Evolutionary conservation across 2,113 vertebrate species (phyloP), one percentile per base, ranked within the genome.

Genomic region (Baryphthengus martii): DNA sequence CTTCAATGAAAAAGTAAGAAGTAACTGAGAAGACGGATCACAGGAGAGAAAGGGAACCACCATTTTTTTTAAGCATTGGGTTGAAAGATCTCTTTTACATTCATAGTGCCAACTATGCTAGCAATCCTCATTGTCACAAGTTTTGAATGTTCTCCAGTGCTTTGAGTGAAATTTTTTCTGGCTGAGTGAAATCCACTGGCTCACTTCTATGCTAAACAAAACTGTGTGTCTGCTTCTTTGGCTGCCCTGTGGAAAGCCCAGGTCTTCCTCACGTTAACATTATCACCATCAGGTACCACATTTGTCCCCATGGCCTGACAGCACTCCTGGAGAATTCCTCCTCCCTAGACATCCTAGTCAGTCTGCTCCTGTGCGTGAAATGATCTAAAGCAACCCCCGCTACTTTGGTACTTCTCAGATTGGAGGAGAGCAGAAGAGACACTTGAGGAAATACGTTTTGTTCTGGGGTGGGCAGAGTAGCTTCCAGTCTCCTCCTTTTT

Each of bases 381-480:
- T 7, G 18, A 40, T 35, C 26, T 42, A 52, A 40, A 67, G 11
- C 1, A 1, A 81, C 3, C 3, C 15, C 28, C 0, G 2, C 58
- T 12, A 76, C 31, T 61, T 35, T 10, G 31, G 18, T 18, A 20
- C 25, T 52, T 68, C 16, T 53, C 20, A 73, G 18, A 21, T 23
- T 37, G 42, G 53, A 65, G 29, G 14, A 70, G 7, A 56, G 40
- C 31, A 62, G 67, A 79, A 56, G 10, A 75, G 11, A 77, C 10
- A 70, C 33, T 21, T 47, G 18, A 11, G 25, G 21, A 79, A 76
- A 80, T 56, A 17, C 75, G 1, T 11, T 93, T 85, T 70, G 21
- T 35, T 24, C 33, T 49, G 31, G 20, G 25, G 17, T 31, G 9
- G 2, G 56, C 35, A 47, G 2, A 53, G 10, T 1, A 20, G 13